phyloP scores from a whole-genome alignment of 2,888 invertebrate genomes.

The Lasioglossum malachurum region DNA sequence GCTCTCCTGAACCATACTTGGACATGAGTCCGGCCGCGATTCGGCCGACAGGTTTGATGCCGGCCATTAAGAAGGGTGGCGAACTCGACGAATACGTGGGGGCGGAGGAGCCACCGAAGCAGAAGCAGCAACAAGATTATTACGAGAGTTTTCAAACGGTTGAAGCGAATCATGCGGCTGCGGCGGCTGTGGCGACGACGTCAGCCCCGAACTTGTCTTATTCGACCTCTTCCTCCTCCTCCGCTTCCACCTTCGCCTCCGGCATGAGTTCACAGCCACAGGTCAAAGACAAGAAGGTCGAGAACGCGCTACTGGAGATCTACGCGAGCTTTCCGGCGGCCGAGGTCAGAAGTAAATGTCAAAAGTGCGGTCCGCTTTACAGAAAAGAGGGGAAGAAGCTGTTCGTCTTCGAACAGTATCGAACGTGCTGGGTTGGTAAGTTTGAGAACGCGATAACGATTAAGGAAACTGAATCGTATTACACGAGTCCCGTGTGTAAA shows the following conservation, averaged over 20 bases:
- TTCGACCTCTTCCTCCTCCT: background rate
- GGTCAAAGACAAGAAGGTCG: constrained; percentile 28
- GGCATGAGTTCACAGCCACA: no score
- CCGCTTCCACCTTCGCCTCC: background rate
- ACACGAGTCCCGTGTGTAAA: background rate
- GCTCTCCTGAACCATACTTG: constrained; percentile 80
- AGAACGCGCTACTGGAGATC: constrained; percentile 66
- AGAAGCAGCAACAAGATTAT: constrained; percentile 57
- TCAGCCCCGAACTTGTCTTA: background rate
- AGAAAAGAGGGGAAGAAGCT: constrained; percentile 71
- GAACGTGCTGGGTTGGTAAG: constrained; percentile 77
- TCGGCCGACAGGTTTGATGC: constrained; percentile 64
- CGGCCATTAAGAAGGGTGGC: constrained; percentile 18
- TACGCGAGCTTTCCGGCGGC: constrained; percentile 75
- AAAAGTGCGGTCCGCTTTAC: constrained; percentile 76
- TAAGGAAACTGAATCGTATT: background rate
- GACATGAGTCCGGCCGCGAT: constrained; percentile 79
- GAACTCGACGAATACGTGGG: constrained; percentile 71
- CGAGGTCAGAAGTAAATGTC: constrained; percentile 70
- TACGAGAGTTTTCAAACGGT: constrained; percentile 64
- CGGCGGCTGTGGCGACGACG: background rate
- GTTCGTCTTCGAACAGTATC: constrained; percentile 75
- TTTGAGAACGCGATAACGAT: background rate
- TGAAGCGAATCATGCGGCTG: background rate
- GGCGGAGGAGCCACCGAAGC: constrained; percentile 55